phyloP scores from a whole-genome alignment of 2,797 vertebrate species.

The Aldrovandia affinis region DNA sequence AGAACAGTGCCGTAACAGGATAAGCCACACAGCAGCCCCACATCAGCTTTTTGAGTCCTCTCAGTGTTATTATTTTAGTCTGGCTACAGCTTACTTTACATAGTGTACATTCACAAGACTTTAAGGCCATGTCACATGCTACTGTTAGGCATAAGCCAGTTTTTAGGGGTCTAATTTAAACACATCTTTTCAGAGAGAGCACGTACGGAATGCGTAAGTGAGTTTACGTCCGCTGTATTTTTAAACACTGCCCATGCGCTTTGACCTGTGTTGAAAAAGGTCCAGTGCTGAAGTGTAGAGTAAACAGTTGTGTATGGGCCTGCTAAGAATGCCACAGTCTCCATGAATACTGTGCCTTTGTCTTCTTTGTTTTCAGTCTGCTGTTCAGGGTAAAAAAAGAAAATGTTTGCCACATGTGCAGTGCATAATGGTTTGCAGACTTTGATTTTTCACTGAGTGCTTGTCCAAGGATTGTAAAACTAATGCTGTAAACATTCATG shows the following conservation, averaged over 20 bases:
- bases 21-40: too few relatives aligned
- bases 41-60: background rate
- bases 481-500: slow-evolving; percentile 14
- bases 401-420: slow-evolving; percentile 33
- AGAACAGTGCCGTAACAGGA: too few relatives aligned
- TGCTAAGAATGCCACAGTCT: background rate
- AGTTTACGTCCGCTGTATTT: slow-evolving; percentile 1
- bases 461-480: slow-evolving; percentile 2
- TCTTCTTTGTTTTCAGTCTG: slow-evolving; percentile 13
- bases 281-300: background rate
- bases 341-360: slow-evolving; percentile 6
- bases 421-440: slow-evolving; percentile 37
- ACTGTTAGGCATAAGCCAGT: background rate
- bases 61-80: background rate
- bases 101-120: background rate
- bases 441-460: slow-evolving; percentile 19
- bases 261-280: background rate
- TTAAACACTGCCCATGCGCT: slow-evolving; percentile 6
- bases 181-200: too few relatives aligned
- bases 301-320: background rate
- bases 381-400: slow-evolving; percentile 10
- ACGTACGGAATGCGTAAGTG: background rate
- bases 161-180: background rate
- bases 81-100: background rate
- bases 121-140: background rate